Base-by-base conservation (phyloP, 2,888 invertebrate genomes). In the Dysmachus trigonus region DNA sequence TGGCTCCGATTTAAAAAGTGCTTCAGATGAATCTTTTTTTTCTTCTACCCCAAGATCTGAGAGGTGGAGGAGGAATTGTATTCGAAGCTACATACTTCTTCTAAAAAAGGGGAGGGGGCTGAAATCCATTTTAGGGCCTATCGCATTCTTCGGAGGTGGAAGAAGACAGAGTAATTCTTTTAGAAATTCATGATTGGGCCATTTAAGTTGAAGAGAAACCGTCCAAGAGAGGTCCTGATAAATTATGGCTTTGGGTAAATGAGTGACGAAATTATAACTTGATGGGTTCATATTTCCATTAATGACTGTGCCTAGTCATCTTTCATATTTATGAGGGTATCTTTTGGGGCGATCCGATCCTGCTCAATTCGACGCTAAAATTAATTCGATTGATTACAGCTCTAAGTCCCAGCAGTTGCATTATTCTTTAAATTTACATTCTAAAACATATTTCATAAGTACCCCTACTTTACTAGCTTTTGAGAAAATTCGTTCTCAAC, bases 1-100 rank as follows among this genome's bases (percentile, higher is more conserved):
- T 2, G 73, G 31, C 73, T 73, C 73, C 81, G 81, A 81, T 81
- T 81, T 53, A 81, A 81, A 47, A 81, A 62, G 53, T 81, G 81
- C 53, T 81, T 53, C n/a, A 81, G 81, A 81, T 81, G 62, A 81
- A 81, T 81, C 81, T 81, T 73, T 81, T 51, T 47, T 47, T 47
- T 47, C 6, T 41, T 15, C 13, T 15, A 41, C 62, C 31, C 53
- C n/a, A n/a, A 31, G 13, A 81, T 6, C 33, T 31, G 1, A 33
- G 22, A 38, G 41, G 22, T 18, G 38, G 38, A 22, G 76, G 6
- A 53, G 13, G 81, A 53, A 81, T 81, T 81, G 31, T 81, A 81
- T 81, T 81, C 53, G 27, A 18, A 81, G 81, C 81, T 53, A 47
- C n/a, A n/a, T 33, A 77, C 77, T 77, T 77, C 53, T 27, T 51